These are phyloP conservation scores for Cydia splendana DNA, from an alignment of 1,140 invertebrate species.

Conservation along the genomic window DNA sequence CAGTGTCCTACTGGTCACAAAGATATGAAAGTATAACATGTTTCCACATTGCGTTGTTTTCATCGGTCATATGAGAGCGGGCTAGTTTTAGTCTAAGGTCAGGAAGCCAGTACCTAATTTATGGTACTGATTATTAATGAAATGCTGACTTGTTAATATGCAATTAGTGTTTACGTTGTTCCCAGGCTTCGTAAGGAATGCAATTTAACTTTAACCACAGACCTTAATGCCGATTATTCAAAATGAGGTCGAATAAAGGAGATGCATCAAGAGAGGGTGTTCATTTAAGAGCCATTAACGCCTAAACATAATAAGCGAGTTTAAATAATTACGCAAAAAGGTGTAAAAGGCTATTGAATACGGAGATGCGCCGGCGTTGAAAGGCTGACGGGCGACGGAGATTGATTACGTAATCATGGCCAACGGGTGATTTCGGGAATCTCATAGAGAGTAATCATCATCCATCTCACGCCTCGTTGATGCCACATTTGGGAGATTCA, in stretches of 20 bases:
- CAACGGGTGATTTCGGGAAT: constrained; percentile 65
- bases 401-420: constrained; percentile 75
- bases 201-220: constrained; percentile 38
- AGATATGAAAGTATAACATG: no score
- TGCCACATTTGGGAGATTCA: constrained; percentile 50
- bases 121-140: background rate
- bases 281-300: constrained; percentile 62
- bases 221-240: constrained; percentile 40
- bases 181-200: constrained; percentile 5
- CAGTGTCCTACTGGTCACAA: no score
- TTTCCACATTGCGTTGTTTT: no score
- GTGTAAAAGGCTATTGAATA: constrained; percentile 63
- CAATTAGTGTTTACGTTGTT: background rate
- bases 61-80: no score
- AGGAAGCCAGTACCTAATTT: no score
- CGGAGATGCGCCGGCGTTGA: constrained; percentile 61
- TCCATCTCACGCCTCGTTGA: constrained; percentile 71
- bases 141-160: background rate
- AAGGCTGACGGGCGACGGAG: constrained; percentile 67
- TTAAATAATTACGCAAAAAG: constrained; percentile 67
- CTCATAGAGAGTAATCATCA: constrained; percentile 70
- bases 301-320: constrained; percentile 61
- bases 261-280: constrained; percentile 50
- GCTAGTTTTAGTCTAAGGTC: no score
- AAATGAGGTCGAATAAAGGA: constrained; percentile 45